phyloP scores from a whole-genome alignment of 2,888 invertebrate genomes.

The Drosophila parthenogenetica region DNA sequence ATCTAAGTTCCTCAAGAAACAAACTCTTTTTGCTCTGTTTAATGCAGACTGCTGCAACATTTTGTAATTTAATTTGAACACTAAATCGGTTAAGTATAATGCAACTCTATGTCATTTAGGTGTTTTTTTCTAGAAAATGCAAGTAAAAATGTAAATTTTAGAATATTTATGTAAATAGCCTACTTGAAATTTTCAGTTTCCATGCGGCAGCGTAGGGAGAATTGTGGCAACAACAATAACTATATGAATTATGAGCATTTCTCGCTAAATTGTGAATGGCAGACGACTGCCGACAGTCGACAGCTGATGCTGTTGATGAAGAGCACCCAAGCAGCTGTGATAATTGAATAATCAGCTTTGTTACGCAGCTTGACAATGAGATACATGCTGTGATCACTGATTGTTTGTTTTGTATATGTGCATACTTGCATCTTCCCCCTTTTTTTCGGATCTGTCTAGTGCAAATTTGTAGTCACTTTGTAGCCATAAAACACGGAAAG shows the following conservation, averaged over 20 bases:
- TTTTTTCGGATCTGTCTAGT: conserved; percentile 31
- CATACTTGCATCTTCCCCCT: neutral
- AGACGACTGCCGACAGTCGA: conserved; percentile 22
- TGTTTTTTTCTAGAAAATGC: too few relatives aligned
- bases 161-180: neutral
- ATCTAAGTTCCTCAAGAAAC: conserved; percentile 48
- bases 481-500: conserved; percentile 12
- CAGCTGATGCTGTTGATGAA: conserved; percentile 53
- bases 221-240: conserved; percentile 35
- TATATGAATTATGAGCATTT: conserved; percentile 60
- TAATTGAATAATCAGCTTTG: conserved; percentile 79
- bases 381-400: conserved; percentile 7
- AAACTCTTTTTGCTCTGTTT: conserved; percentile 27
- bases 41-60: neutral
- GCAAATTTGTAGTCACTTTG: conserved; percentile 67
- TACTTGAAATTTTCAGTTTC: conserved; percentile 17
- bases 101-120: neutral
- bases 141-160: too few relatives aligned
- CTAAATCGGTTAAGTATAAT: neutral
- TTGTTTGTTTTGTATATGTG: neutral
- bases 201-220: conserved; percentile 22
- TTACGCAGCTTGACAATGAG: conserved; percentile 55
- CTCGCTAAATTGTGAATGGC: conserved; percentile 64
- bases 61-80: neutral
- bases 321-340: conserved; percentile 69